These are phyloP conservation scores for Chrysochloris asiatica DNA, from an alignment of 2,113 vertebrate species.

Conservation along the genomic window DNA sequence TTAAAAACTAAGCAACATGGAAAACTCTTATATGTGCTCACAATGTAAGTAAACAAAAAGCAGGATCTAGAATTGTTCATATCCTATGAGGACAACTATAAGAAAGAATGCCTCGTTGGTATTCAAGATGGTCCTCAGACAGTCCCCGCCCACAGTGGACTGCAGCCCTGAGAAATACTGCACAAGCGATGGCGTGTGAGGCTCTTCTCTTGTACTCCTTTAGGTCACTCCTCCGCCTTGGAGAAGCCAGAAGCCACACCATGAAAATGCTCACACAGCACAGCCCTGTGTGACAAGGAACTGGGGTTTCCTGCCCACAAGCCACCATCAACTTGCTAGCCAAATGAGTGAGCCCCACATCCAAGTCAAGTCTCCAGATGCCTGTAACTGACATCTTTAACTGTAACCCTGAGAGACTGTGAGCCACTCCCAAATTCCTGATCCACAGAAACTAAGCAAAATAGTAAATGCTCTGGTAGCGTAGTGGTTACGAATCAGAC, in stretches of 20 bases:
- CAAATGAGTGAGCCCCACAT: background rate
- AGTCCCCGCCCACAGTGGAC: background rate
- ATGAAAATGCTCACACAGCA: background rate
- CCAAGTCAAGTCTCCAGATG: background rate
- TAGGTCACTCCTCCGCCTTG: background rate
- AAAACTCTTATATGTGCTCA: background rate
- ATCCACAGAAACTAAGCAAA: slow-evolving; percentile 1
- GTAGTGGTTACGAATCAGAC: too few species aligned
- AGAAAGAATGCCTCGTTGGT: background rate
- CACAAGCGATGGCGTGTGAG: background rate
- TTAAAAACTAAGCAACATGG: background rate
- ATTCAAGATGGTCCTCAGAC: background rate
- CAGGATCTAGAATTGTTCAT: background rate
- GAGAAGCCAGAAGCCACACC: background rate
- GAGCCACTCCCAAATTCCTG: background rate
- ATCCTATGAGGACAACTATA: background rate
- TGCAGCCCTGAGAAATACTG: background rate
- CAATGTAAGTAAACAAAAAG: background rate
- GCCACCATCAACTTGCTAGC: background rate
- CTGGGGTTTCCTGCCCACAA: background rate
- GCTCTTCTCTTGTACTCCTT: background rate
- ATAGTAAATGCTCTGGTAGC: background rate
- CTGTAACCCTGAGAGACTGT: background rate
- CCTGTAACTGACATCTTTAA: background rate
- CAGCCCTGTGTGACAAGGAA: background rate